Evolutionary conservation across 1,140 invertebrate species (phyloP), one percentile per base, ranked within the genome.

Genomic region (Oppia nitens): DNA sequence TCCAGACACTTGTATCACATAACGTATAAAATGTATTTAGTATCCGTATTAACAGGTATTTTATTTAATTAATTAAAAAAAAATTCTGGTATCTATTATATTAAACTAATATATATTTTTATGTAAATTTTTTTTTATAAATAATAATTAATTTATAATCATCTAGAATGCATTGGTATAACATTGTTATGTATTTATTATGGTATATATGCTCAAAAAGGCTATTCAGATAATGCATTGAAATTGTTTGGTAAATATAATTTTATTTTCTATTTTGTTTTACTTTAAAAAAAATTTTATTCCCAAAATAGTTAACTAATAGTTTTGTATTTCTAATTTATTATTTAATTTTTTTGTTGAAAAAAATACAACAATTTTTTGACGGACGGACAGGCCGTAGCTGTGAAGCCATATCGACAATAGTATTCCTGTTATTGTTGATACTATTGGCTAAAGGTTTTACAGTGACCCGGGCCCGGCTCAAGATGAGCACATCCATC

Each of bases 391-490:
- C 70, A 85, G 86, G 82, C 29, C 77, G 80, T 65, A 73, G 85
- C 26, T 73, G 84, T 53, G 81, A 83, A 71, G 79, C 83, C 1
- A 70, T 78, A 17, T 81, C 83, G 52, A 84, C 82, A 68, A 81
- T 80, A 53, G 70, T 78, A 2, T 90, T 86, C 64, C 74, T 92
- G 0, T 66, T 89, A 1, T 72, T 93, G 29, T 73, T 94, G 26
- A 73, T 94, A 24, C 70, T 94, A 20, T 73, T 92, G 66, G 87
- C 83, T 0, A 88, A 93, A 71, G 89, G 90, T 2, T 93, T 83
- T 67, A 93, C 89, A 0, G 82, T 94, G 14, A 93, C 89, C 0
- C 76, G 87, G 57, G 88, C 85, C 0, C 70, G 84, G 1, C 71
- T 93, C 14, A 78, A 81, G 47, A 71, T 79, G 1, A 73, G 71